Evolutionary conservation across 2,888 invertebrate genomes (phyloP).

Genomic region (Podotricha telesiphe): DNA sequence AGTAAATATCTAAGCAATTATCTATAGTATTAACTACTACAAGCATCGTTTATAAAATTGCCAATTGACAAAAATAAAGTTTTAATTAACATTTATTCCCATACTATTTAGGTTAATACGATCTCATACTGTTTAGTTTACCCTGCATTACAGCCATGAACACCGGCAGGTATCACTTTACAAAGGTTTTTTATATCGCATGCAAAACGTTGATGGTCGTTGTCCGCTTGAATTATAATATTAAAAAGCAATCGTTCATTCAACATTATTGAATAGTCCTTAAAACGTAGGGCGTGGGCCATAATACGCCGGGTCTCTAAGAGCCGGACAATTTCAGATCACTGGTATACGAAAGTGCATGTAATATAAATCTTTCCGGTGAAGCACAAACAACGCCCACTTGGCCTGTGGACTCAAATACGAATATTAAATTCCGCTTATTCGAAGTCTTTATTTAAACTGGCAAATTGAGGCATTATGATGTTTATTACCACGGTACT

Average conservation of each 20-base stretch:
- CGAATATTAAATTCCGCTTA: slow-evolving; percentile 82
- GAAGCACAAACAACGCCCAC: slow-evolving; percentile 82
- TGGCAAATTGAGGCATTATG: slow-evolving; percentile 64
- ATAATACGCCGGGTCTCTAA: slow-evolving; percentile 59
- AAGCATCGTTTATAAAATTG: slow-evolving; percentile 10
- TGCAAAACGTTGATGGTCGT: slow-evolving; percentile 65
- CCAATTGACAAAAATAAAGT: slow-evolving; percentile 28
- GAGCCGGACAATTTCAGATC: slow-evolving; percentile 79
- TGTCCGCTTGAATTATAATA: slow-evolving; percentile 74
- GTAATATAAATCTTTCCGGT: slow-evolving; percentile 84
- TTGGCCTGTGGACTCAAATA: slow-evolving; percentile 73
- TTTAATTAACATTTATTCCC: slow-evolving; percentile 58
- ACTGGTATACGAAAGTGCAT: slow-evolving; percentile 80
- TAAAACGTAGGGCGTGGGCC: slow-evolving; percentile 76
- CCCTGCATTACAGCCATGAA: slow-evolving; percentile 56
- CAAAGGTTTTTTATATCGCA: slow-evolving; percentile 63
- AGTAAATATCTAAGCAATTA: no score
- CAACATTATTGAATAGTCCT: slow-evolving; percentile 81
- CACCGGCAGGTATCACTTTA: slow-evolving; percentile 73
- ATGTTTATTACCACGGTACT: slow-evolving; percentile 64
- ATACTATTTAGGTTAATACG: slow-evolving; percentile 49
- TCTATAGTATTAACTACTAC: not conserved
- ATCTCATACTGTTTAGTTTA: slow-evolving; percentile 55
- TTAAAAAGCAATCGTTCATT: slow-evolving; percentile 82
- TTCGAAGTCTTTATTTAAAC: slow-evolving; percentile 75